Evolutionary conservation across 2,797 vertebrate genomes (phyloP).

Genomic region (Macroramphosus scolopax): DNA sequence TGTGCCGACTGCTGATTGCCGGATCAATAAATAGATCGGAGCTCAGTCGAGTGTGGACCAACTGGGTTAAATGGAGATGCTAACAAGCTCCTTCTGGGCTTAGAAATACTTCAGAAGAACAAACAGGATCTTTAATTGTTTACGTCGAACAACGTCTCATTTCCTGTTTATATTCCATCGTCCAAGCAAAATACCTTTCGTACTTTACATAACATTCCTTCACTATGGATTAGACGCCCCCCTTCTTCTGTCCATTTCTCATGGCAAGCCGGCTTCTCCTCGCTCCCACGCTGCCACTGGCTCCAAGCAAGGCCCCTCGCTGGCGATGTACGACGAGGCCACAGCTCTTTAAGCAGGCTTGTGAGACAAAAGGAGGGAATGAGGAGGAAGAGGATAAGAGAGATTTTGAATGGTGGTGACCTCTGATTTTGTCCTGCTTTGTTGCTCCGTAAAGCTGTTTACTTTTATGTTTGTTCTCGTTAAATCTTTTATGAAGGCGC

Average conservation of each 20-base stretch:
- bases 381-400: conserved; percentile 13
- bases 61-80: conserved; percentile 17
- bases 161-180: conserved; percentile 18
- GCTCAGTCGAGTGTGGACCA: conserved; percentile 12
- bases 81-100: conserved; percentile 7
- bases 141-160: conserved; percentile 19
- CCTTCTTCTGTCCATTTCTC: conserved; percentile 4
- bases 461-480: not conserved
- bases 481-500: not conserved
- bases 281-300: conserved; percentile 28
- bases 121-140: conserved; percentile 1
- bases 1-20: conserved; percentile 4
- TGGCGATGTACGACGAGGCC: conserved; percentile 9
- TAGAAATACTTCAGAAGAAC: not conserved
- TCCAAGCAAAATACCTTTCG: conserved; percentile 23
- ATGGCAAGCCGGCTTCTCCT: conserved; percentile 28
- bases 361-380: conserved; percentile 2
- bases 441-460: conserved; percentile 9
- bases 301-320: conserved; percentile 32
- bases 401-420: not conserved
- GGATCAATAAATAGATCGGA: conserved; percentile 39
- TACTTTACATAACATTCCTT: conserved; percentile 3
- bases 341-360: conserved; percentile 8
- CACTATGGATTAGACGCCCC: not conserved
- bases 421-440: conserved; percentile 4